Evolutionary conservation across 2,113 vertebrate species (phyloP), one percentile per base, ranked within the genome.

Genomic region (Marmota flaviventris): DNA sequence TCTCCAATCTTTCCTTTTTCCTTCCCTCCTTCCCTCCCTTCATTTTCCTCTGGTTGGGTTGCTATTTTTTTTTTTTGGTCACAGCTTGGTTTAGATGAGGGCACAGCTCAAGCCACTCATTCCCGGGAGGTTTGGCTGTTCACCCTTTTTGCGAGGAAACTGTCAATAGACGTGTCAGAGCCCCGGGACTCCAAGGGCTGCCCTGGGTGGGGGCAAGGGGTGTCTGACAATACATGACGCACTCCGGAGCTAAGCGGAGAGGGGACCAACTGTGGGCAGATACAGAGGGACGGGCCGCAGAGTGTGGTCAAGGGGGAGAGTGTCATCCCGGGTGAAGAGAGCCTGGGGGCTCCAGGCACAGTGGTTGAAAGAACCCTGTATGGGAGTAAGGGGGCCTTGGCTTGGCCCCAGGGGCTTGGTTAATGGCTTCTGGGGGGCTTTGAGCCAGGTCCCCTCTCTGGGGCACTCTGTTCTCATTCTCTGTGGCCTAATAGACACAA

Each of bases 291-390:
- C 4, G 2, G 58, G 29, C 2, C 8, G 25, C 2, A 13, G 32
- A 17, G 20, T 2, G 9, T 29, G 75, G 11, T 29, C 42, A 8
- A 6, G 67, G 73, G 65, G 16, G 1, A 34, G 39, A 9, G 13
- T 8, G 13, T 12, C 32, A 17, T 16, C 25, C 32, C 25, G 4
- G 0, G 5, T 1, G 2, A 17, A 65, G n/a, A 37, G 45, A 1
- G 2, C 3, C 32, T 61, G 27, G 58, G 32, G 39, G 39, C 39
- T 39, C 39, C 39, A 39, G 39, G 77, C 37, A 3, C 1, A 4
- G 4, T 1, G 4, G 48, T 4, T 17, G 61, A 16, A 10, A 67
- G 34, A 45, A 32, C 5, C 11, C 2, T 5, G 10, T 32, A 25
- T 14, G 3, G 27, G 48, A 22, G 25, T 14, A 2, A 51, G 65